Evolutionary conservation across 37 sponge, comb jelly and placozoan species (phyloP), one percentile per base, ranked within the genome.

Genomic region (Agelas oroides): DNA sequence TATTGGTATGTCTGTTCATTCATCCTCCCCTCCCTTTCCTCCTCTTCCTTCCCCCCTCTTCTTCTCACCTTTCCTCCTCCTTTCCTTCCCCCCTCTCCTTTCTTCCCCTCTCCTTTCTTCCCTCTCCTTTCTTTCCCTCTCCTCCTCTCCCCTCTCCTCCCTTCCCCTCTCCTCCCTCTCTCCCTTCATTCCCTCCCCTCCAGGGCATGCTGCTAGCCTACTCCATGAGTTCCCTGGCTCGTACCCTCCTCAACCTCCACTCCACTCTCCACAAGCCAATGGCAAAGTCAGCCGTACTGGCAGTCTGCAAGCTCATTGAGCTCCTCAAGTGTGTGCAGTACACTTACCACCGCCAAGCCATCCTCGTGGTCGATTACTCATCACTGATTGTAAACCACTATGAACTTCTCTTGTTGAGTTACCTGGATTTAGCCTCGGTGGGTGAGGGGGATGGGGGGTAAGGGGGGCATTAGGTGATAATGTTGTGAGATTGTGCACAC

Each of bases 241-340:
- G 73, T 1, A 91, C 89, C 17, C 23, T 88, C 11, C 82, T 93
- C 69, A 89, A 87, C 73, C 80, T 96, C 37, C 99, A 96, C 70
- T 66, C 63, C 19, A 46, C 64, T 27, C 78, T 94, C 73, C 38
- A 53, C 41, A 87, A 79, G 67, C 95, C 99, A 11, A 89, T 98
- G 86, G 90, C 88, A 66, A 98, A 92, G 67, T 89, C 85, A 6
- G 62, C 84, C 0, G 96, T 92, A 20, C 93, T 96, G 24, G 76
- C 89, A 60, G 41, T 94, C 25, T 96, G 97, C 75, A 84, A 79
- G 35, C 53, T 96, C 62, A 62, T 94, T 17, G 95, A 98, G 67
- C 90, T 98, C 2, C 65, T 98, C 40, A 96, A 98, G 87, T 77
- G 89, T 46, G 71, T 95, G 40, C 86, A 92, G 74, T 77, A 35